phyloP scores from a whole-genome alignment of 2,797 vertebrate genomes.

The Varecia variegata region DNA sequence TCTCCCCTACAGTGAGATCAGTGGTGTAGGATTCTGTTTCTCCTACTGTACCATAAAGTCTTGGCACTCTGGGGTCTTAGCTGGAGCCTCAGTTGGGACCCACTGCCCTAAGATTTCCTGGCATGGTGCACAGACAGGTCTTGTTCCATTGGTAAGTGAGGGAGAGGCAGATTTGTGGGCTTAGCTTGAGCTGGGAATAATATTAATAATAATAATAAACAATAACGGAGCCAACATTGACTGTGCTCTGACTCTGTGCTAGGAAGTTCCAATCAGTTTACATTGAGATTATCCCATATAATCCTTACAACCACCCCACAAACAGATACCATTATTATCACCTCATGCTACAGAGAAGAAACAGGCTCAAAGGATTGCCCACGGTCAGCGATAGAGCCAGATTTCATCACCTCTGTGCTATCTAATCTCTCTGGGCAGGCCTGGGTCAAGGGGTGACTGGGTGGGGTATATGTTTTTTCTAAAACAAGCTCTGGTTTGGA shows the following conservation, averaged over 20 bases:
- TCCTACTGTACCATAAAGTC: background rate
- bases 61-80: background rate
- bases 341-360: background rate
- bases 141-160: background rate
- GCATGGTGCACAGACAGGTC: background rate
- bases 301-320: background rate
- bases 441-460: background rate
- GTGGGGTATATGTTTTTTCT: background rate
- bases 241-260: background rate
- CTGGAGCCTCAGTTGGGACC: background rate
- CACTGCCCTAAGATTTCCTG: background rate
- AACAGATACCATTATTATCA: background rate
- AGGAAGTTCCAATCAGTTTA: background rate
- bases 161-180: background rate
- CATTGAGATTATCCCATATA: rapidly evolving
- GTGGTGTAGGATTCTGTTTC: background rate
- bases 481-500: conserved; percentile 1
- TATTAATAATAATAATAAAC: background rate
- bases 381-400: background rate
- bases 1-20: background rate
- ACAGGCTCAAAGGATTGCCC: background rate
- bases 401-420: background rate
- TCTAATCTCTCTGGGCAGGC: background rate
- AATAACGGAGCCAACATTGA: background rate
- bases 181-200: background rate